Evolutionary conservation across 2,113 vertebrate species (phyloP).

Genomic region (Asarcornis scutulata): DNA sequence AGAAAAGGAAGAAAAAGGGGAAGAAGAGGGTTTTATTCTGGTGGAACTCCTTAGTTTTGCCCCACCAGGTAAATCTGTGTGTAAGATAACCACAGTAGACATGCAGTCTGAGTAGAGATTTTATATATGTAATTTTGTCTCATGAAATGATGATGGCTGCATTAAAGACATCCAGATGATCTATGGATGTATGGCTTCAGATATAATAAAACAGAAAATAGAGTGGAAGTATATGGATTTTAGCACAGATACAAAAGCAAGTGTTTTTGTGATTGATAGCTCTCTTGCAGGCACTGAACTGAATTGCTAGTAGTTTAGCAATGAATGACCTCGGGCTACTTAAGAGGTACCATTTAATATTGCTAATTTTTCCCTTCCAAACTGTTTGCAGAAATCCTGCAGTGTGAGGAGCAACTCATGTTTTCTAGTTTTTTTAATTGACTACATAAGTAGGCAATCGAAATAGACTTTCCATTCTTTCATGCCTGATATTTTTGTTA

Average conservation of each 20-base stretch:
- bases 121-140: background rate
- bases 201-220: constrained; percentile 24
- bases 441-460: background rate
- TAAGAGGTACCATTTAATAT: background rate
- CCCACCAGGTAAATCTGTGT: background rate
- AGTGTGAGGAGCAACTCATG: background rate
- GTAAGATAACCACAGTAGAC: background rate
- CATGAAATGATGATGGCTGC: background rate
- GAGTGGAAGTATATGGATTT: constrained; percentile 27
- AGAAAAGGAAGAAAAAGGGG: background rate
- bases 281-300: constrained; percentile 13
- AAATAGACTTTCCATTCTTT: background rate
- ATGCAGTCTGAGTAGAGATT: background rate
- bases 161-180: background rate
- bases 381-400: background rate
- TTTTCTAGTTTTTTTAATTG: background rate
- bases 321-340: background rate
- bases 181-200: background rate
- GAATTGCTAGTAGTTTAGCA: background rate
- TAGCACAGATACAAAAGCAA: constrained; percentile 26
- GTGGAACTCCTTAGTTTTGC: background rate
- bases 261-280: background rate
- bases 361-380: background rate
- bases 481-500: background rate
- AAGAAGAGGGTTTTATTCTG: background rate